Base-by-base conservation (phyloP, 2,797 vertebrate genomes). In the Simalia tracyae region DNA sequence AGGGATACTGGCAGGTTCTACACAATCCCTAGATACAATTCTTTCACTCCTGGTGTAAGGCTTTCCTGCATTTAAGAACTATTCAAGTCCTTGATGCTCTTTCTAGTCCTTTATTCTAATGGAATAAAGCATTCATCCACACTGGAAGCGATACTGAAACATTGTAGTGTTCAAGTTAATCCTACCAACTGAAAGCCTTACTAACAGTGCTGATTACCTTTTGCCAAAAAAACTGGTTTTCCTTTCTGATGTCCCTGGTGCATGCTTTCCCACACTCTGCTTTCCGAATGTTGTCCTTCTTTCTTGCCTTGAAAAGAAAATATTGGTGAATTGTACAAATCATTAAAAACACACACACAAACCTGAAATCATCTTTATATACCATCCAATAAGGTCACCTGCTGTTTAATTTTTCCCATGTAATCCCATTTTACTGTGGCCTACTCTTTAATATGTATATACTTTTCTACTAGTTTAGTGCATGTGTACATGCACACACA, bases 161-260 rank as follows among this genome's bases (percentile, higher is more conserved):
- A 81, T 24, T 61, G 46, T 17, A 86, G 14, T 46, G 36, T 64
- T 57, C 31, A 87, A 17, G 8, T 36, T 87, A 63, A 46, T 19
- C 66, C 3, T 64, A 66, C 11, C 42, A 92, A 56, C n/a, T 46
- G 28, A 66, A 68, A 28, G 68, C 17, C 12, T 31, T 31, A 10
- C 11, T 42, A 24, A 88, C 0, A 57, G 3, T n/a, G 61, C 42
- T 9, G 56, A 60, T 89, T 97, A 98, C 98, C 98, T 98, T 97
- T 97, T 98, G 61, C 98, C 98, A 96, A 99, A 99, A 94, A 98
- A 98, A 95, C 98, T 99, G 93, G 98, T 98, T 97, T 98, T 97
- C 93, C 98, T 98, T 94, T 99, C 99, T 15, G 98, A 98, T 22
- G 97, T 98, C 92, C 93, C 97, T 85, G 98, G 97, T 57, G 97